Evolutionary conservation across 2,888 invertebrate genomes (phyloP).

Genomic region (Cacoxenus indagator): DNA sequence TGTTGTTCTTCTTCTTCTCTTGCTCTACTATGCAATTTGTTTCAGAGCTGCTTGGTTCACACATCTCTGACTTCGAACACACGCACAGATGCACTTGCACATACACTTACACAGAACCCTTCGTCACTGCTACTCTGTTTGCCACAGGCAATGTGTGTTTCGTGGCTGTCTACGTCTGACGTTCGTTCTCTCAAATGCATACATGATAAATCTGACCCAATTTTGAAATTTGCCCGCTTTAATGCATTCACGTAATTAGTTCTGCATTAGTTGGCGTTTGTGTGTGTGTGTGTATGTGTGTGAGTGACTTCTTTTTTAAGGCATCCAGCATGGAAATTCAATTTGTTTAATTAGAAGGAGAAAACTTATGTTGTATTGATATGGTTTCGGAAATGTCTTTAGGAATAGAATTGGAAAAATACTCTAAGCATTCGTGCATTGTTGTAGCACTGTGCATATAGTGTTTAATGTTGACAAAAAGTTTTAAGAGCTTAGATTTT

Average conservation of each 20-base stretch:
- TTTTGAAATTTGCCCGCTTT: conserved; percentile 50
- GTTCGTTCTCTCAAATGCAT: conserved; percentile 48
- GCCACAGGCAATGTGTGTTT: background rate
- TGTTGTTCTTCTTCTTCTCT: background rate
- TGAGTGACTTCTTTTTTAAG: no score
- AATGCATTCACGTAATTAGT: conserved; percentile 63
- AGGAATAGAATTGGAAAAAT: background rate
- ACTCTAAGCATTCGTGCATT: background rate
- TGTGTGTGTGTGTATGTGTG: no score
- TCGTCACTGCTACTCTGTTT: background rate
- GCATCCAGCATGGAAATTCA: background rate
- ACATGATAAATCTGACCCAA: conserved; percentile 63
- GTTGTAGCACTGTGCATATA: no score
- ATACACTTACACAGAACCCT: background rate
- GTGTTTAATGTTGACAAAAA: no score
- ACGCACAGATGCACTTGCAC: background rate
- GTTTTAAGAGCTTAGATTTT: no score
- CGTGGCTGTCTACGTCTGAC: background rate
- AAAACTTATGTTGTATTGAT: background rate
- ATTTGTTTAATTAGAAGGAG: background rate
- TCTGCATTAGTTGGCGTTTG: conserved; percentile 30
- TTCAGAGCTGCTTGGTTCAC: background rate
- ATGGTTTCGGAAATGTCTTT: background rate
- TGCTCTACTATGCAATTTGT: conserved; percentile 4
- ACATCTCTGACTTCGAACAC: background rate